Percentiles rank a stretch among this genome's conserved stretches.
phyloP scores from a whole-genome alignment of 2,113 vertebrate species.

The Myiopsitta monachus region DNA sequence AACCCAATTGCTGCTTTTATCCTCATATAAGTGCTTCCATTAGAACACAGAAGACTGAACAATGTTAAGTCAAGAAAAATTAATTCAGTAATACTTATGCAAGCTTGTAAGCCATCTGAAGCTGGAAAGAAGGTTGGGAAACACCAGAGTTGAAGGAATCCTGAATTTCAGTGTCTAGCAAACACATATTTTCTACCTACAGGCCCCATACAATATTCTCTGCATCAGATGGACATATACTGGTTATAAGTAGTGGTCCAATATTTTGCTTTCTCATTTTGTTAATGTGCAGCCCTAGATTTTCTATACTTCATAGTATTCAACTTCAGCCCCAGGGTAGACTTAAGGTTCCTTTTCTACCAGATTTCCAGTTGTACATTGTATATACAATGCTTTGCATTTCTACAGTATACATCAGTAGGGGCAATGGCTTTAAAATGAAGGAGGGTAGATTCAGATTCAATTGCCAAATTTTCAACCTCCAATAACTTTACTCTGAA shows the following conservation, averaged over 20 bases:
- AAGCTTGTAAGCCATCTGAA: not conserved
- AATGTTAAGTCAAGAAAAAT: not conserved
- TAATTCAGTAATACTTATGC: not conserved
- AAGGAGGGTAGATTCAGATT: not conserved
- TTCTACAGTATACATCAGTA: not conserved
- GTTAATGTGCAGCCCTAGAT: not conserved
- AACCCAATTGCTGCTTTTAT: not conserved
- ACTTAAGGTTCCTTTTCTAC: not conserved
- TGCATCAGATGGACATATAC: not conserved
- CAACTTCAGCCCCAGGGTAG: not conserved
- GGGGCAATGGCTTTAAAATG: not conserved
- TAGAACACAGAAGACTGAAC: not conserved
- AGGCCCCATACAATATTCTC: not conserved
- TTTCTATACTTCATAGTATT: not conserved
- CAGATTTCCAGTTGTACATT: not conserved
- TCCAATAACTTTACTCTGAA: not conserved
- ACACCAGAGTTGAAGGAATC: not conserved
- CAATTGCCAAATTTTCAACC: not conserved
- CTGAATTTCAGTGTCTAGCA: not conserved
- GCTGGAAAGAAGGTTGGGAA: not conserved
- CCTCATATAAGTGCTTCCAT: not conserved
- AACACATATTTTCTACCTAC: not conserved
- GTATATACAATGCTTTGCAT: not conserved
- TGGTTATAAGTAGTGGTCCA: not conserved
- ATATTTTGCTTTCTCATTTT: not conserved